These are phyloP conservation scores for Lasioglossum zephyrum DNA, from an alignment of 2,888 invertebrate species.

Conservation along the genomic window DNA sequence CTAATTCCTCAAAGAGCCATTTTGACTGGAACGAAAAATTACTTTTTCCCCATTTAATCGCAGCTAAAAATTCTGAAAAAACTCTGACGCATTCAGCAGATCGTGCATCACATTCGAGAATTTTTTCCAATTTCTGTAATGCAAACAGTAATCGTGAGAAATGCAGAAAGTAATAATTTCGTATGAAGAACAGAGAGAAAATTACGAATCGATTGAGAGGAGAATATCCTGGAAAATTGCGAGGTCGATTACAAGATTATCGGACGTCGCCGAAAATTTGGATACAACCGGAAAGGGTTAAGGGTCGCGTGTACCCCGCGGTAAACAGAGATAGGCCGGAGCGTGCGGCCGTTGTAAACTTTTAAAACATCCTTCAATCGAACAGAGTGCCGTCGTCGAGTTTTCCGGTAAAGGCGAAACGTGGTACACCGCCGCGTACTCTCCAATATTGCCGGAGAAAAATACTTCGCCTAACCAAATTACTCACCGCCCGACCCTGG, in stretches of 20 bases:
- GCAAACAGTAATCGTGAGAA: no score
- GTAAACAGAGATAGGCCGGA: neutral
- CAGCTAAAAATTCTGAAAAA: no score
- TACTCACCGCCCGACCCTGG: conserved; percentile 56
- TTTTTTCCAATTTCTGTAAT: no score
- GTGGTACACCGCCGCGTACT: conserved; percentile 44
- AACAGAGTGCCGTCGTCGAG: conserved; percentile 45
- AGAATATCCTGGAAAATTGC: neutral
- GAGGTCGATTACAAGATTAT: neutral
- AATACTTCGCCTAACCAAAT: conserved; percentile 72
- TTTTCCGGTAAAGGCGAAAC: conserved; percentile 46
- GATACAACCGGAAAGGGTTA: neutral
- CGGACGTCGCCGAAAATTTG: neutral
- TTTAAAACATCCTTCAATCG: conserved; percentile 48
- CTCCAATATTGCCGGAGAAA: conserved; percentile 67
- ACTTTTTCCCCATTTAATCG: neutral
- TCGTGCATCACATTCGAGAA: no score
- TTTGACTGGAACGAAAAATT: no score
- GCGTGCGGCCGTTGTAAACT: neutral
- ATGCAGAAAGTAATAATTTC: no score
- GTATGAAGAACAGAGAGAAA: neutral
- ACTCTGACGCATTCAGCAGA: no score
- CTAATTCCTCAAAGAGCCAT: no score
- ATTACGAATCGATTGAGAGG: neutral
- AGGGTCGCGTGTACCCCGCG: neutral